These are phyloP conservation scores for Myiozetetes cayanensis DNA, from an alignment of 2,113 vertebrate genomes.

Conservation along the genomic window DNA sequence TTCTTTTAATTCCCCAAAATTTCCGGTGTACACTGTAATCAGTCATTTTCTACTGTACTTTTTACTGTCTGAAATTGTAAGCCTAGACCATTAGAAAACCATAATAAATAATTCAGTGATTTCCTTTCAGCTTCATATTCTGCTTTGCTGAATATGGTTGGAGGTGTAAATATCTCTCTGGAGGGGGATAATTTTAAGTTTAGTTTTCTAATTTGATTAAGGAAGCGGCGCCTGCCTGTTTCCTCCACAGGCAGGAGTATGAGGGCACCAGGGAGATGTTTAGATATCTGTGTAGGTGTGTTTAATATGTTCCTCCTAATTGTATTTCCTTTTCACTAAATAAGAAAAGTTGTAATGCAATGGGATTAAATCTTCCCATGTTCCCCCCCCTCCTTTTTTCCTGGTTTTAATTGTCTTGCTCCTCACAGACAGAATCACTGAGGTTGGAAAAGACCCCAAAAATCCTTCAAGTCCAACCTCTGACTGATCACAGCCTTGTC, in stretches of 20 bases:
- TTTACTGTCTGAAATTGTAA: conserved; percentile 28
- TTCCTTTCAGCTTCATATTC: conserved; percentile 62
- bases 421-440: not conserved
- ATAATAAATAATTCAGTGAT: conserved; percentile 61
- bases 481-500: not conserved
- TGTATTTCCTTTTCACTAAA: conserved; percentile 72
- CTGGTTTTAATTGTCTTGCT: conserved; percentile 61
- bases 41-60: conserved; percentile 26
- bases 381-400: conserved; percentile 20
- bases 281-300: conserved; percentile 69
- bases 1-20: conserved; percentile 60
- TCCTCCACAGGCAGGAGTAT: not conserved
- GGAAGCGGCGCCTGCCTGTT: conserved; percentile 36
- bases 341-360: conserved; percentile 58
- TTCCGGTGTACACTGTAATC: conserved; percentile 56
- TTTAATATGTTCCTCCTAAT: conserved; percentile 72
- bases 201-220: conserved; percentile 73
- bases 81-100: conserved; percentile 12
- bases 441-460: not conserved
- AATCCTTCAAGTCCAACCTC: not conserved
- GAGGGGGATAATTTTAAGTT: conserved; percentile 64
- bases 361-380: conserved; percentile 44
- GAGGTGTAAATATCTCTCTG: conserved; percentile 68
- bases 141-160: conserved; percentile 43
- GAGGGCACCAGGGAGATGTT: conserved; percentile 45